Evolutionary conservation across 2,797 vertebrate genomes (phyloP).

Genomic region (Basileuterus tristriatus): DNA sequence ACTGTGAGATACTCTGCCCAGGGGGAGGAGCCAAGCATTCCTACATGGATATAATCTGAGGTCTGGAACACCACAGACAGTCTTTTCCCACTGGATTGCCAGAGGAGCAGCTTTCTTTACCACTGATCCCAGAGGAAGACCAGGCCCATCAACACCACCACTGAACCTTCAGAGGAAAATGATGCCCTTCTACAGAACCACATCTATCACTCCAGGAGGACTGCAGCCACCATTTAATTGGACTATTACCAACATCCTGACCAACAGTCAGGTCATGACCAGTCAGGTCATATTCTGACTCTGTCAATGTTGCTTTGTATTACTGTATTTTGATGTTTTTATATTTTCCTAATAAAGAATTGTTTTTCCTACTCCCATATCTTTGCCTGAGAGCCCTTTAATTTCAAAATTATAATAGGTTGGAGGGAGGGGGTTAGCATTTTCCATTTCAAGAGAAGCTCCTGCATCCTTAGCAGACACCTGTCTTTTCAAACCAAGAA

Average conservation of each 20-base stretch:
- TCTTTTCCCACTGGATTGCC: neutral
- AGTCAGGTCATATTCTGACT: neutral
- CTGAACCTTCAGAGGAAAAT: neutral
- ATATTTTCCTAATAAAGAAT: neutral
- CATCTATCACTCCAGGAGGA: neutral
- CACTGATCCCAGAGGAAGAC: neutral
- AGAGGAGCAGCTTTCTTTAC: neutral
- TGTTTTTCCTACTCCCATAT: neutral
- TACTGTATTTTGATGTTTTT: neutral
- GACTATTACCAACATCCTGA: neutral
- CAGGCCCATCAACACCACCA: neutral
- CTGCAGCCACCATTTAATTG: neutral
- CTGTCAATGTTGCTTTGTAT: neutral
- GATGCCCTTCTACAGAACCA: neutral
- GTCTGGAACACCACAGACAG: neutral
- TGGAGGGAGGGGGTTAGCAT: neutral
- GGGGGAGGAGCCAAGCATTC: neutral
- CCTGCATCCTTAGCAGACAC: neutral
- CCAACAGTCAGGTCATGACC: neutral
- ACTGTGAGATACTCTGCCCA: neutral
- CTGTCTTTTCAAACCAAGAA: neutral
- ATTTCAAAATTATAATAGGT: neutral
- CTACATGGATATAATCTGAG: neutral
- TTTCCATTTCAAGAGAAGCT: neutral
- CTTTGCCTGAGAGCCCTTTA: neutral